Percentiles rank a stretch among this genome's conserved stretches.
phyloP scores from a whole-genome alignment of 2,113 vertebrate genomes.

The Regulus satrapa region DNA sequence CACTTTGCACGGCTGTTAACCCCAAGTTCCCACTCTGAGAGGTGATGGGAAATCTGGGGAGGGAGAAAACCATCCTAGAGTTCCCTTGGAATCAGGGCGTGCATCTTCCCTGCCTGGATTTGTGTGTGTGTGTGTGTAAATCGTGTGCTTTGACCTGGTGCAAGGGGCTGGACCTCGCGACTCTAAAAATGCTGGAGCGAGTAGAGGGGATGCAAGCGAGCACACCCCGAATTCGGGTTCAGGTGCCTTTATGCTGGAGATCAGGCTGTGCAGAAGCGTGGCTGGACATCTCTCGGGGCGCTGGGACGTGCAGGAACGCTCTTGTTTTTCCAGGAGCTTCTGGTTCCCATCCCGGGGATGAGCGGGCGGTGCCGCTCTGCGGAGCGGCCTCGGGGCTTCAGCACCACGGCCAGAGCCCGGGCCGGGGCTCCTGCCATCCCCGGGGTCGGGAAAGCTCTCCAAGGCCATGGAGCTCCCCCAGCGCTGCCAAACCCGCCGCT shows the following conservation, averaged over 20 bases:
- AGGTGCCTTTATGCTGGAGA: accelerated
- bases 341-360: accelerated
- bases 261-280: accelerated
- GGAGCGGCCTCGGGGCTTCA: neutral
- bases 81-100: neutral
- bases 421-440: accelerated
- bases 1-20: neutral
- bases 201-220: neutral
- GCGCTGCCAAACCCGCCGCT: neutral
- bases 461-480: accelerated
- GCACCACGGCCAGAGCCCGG: conserved; percentile 39
- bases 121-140: neutral
- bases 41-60: neutral
- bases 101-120: neutral
- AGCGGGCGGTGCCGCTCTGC: neutral
- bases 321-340: accelerated
- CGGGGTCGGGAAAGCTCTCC: accelerated
- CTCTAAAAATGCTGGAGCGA: neutral
- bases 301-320: neutral
- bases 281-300: accelerated
- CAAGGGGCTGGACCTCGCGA: neutral
- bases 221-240: neutral
- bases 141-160: neutral
- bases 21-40: neutral
- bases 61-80: neutral